Evolutionary conservation across 2,113 vertebrate genomes (phyloP), one percentile per base, ranked within the genome.

Genomic region (Nothoprocta perdicaria): DNA sequence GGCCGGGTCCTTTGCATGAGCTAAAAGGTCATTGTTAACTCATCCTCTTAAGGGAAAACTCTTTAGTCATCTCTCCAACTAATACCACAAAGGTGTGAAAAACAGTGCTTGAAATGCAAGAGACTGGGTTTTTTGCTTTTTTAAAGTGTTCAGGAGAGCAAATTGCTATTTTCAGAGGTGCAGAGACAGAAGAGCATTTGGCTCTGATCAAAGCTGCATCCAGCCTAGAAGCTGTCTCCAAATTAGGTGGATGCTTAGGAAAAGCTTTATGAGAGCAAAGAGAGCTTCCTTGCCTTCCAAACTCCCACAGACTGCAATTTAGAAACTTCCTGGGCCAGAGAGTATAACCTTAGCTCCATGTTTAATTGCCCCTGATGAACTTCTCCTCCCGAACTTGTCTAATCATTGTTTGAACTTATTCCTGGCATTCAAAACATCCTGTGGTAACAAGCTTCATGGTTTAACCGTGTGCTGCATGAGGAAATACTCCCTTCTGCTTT

Each of bases 11-110:
- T 88, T 12, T 57, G 48, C 48, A 58, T 27, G 9, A 84, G 69
- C 38, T 62, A 92, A 93, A 95, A 95, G 80, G 87, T 95, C 81
- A 90, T 24, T 26, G 66, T 53, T 40, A 95, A 29, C 77, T 86
- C 93, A 88, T 35, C 6, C n/a, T 43, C 29, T 66, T 75, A 22
- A 58, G 61, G 22, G 68, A 90, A 45, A 55, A 23, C 41, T 87
- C 62, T 71, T 31, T 18, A 14, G 53, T 90, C 91, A 85, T 65
- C 63, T 80, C 63, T 45, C 27, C 7, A 7, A 15, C 73, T 74
- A 33, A 41, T 18, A 9, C 41, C 22, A 45, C 15, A 3, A 17
- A 14, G 45, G 62, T 74, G 67, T 55, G 72, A 90, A 86, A 48
- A 80, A 50, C 40, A 33, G 46, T 45, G 79, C 62, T 52, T n/a